phyloP scores from a whole-genome alignment of 2,797 vertebrate species.

The Pteronotus mesoamericanus region DNA sequence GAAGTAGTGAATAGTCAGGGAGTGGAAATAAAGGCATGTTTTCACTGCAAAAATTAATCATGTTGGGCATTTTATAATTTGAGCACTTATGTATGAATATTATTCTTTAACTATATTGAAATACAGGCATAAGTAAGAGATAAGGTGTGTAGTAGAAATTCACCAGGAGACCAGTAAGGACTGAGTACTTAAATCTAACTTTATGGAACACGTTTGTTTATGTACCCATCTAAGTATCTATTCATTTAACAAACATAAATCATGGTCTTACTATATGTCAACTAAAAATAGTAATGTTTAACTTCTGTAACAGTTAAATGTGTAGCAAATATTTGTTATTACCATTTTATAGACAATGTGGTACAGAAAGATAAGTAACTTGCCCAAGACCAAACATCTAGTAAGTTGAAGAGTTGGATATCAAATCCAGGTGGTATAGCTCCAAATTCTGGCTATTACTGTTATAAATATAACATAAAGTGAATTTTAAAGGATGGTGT shows the following conservation, averaged over 20 bases:
- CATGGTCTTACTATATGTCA: neutral
- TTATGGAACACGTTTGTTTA: neutral
- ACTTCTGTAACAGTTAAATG: neutral
- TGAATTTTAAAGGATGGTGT: neutral
- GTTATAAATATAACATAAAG: neutral
- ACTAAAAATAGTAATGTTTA: neutral
- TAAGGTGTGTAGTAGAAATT: neutral
- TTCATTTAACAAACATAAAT: neutral
- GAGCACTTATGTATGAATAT: neutral
- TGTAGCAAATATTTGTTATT: neutral
- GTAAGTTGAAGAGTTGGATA: neutral
- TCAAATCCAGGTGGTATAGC: neutral
- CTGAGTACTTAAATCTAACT: neutral
- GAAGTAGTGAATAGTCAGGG: neutral
- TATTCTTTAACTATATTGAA: neutral
- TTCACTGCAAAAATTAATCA: neutral
- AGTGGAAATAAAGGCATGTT: neutral
- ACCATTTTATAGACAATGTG: neutral
- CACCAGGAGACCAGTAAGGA: neutral
- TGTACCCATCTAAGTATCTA: neutral
- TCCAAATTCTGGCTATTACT: neutral
- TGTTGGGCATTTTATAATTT: neutral
- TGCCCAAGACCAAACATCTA: neutral
- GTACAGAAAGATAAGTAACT: neutral
- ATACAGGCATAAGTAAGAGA: neutral